Base-by-base conservation (phyloP, 2,888 invertebrate species). In the Scaptomyza reducta region DNA sequence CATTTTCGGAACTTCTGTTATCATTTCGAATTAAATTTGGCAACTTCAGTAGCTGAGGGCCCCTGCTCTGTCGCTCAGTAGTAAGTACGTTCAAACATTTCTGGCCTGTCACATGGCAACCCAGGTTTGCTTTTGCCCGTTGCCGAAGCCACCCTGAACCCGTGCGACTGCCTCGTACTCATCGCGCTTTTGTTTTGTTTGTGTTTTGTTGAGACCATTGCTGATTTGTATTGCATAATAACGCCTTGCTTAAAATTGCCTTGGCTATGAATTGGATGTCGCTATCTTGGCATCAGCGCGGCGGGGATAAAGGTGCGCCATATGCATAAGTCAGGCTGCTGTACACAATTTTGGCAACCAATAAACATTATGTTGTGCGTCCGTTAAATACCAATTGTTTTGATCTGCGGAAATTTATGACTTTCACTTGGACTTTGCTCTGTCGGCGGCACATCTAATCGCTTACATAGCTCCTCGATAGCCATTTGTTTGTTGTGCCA, bases 211-310 rank as follows among this genome's bases (percentile, higher is more conserved):
- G n/a, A n/a, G n/a, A n/a, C 82, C 87, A 90, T 90, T 88, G 81
- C 86, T 90, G 90, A 90, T 90, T 89, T 89, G 87, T 89, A 89
- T 90, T 86, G 84, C 87, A 86, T 81, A 89, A 88, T 83, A 89
- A 89, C 87, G 85, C 75, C 81, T 76, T 84, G 88, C 84, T 75
- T 72, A 73, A 77, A 89, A 90, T 88, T 87, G 86, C 79, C 76
- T 67, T 46, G 74, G 38, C 67, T 64, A 66, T 33, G 72, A 10
- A 22, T 35, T n/a, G 18, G n/a, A 61, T 79, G 74, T 72, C 74
- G 83, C 70, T 82, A 83, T 79, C 64, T 82, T 74, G 76, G 50
- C 60, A 33, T 27, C 27, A 7, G 27, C 27, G 31, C 10, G 31
- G 9, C 31, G 47, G 42, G 42, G 51, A n/a, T 6, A 35, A 16